These are phyloP conservation scores for Theropithecus gelada DNA, from an alignment of 2,113 vertebrate species.

Conservation along the genomic window DNA sequence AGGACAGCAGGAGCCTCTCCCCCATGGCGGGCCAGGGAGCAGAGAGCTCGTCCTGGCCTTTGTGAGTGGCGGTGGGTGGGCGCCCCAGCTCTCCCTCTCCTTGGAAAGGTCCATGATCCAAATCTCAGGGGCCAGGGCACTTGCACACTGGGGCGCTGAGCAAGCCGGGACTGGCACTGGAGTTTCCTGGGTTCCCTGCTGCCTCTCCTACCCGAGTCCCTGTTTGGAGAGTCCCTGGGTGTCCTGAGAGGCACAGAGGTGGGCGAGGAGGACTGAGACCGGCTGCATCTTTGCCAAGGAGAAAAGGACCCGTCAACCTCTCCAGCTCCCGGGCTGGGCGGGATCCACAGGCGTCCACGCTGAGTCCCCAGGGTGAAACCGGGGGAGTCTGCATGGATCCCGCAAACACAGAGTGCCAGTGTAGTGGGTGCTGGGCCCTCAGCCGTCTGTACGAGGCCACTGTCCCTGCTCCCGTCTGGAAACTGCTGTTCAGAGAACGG, in stretches of 20 bases:
- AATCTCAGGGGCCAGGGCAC: not conserved
- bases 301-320: not conserved
- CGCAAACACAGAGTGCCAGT: not conserved
- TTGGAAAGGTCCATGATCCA: rapidly evolving
- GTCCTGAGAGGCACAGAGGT: not conserved
- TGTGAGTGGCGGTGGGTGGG: not conserved
- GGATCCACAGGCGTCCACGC: rapidly evolving
- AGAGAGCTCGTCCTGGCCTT: not conserved
- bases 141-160: not conserved
- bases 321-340: not conserved
- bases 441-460: not conserved
- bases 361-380: not conserved
- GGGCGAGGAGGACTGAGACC: not conserved
- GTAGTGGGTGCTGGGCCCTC: too few species aligned
- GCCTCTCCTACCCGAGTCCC: too few species aligned
- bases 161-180: not conserved
- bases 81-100: not conserved
- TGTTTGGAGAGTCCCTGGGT: not conserved
- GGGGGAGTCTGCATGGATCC: not conserved
- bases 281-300: too few species aligned
- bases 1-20: not conserved
- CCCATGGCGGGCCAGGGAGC: rapidly evolving
- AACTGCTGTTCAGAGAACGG: not conserved
- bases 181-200: not conserved
- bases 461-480: not conserved